phyloP scores from a whole-genome alignment of 2,888 invertebrate species.

The Arrhopalites spinosus region DNA sequence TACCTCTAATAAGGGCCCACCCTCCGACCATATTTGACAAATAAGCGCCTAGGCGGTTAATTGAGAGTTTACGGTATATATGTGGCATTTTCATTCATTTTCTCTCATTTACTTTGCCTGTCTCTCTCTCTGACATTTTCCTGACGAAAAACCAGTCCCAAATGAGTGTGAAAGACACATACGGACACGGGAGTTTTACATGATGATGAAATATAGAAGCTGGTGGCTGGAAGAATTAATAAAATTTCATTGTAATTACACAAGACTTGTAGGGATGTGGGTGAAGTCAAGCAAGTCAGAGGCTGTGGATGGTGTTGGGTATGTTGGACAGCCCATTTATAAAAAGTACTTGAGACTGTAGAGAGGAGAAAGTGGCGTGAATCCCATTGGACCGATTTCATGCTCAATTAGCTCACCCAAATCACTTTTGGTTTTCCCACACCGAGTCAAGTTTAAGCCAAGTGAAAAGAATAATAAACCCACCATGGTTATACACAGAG shows the following conservation, averaged over 20 bases:
- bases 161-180: too few relatives aligned
- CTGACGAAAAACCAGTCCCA: too few relatives aligned
- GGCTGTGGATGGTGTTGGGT: background rate
- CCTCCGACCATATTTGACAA: too few relatives aligned
- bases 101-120: too few relatives aligned
- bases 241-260: conserved; percentile 34
- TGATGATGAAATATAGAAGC: background rate
- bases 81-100: too few relatives aligned
- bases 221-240: conserved; percentile 20
- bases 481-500: background rate
- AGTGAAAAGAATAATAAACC: conserved; percentile 23
- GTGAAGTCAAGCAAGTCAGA: conserved; percentile 8
- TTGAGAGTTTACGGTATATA: too few relatives aligned
- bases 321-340: background rate
- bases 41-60: too few relatives aligned
- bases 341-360: background rate
- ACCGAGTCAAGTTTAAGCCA: conserved; percentile 20
- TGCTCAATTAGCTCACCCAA: conserved; percentile 47
- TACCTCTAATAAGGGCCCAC: too few relatives aligned
- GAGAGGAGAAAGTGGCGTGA: conserved; percentile 29
- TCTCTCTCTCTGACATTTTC: too few relatives aligned
- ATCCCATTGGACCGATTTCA: conserved; percentile 46
- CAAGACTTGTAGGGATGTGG: conserved; percentile 15
- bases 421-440: conserved; percentile 27
- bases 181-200: background rate